Percentiles rank a stretch among this genome's conserved stretches.
These are phyloP conservation scores for Gonatopus flavifemur DNA, from an alignment of 1,140 invertebrate species.

Conservation along the genomic window DNA sequence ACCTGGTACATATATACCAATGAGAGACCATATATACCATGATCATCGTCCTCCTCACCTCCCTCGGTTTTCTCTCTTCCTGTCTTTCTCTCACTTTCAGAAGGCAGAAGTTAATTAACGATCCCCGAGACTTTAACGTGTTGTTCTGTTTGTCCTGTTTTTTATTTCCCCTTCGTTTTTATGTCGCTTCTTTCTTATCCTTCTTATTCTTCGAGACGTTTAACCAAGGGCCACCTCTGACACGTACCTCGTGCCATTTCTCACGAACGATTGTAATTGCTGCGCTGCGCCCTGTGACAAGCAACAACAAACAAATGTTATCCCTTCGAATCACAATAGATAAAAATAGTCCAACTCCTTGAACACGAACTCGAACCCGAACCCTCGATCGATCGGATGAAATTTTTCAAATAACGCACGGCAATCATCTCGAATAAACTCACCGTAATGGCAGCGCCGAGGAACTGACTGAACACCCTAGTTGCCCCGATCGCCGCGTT, in stretches of 20 bases:
- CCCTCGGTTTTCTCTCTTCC: too few relatives aligned
- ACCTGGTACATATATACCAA: too few relatives aligned
- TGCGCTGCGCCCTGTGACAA: slow-evolving; percentile 56
- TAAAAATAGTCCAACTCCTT: neutral
- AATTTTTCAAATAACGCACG: neutral
- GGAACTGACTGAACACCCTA: slow-evolving; percentile 71
- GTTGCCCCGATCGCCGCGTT: slow-evolving; percentile 72
- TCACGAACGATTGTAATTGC: slow-evolving; percentile 55
- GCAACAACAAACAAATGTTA: slow-evolving; percentile 5
- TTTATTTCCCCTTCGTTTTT: too few relatives aligned
- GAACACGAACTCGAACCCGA: too few relatives aligned
- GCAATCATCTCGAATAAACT: slow-evolving; percentile 14
- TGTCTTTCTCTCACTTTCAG: too few relatives aligned
- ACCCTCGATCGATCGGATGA: too few relatives aligned
- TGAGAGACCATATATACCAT: too few relatives aligned
- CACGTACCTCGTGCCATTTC: slow-evolving; percentile 47
- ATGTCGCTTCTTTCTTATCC: neutral
- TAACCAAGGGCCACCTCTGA: slow-evolving; percentile 30
- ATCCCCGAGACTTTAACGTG: too few relatives aligned
- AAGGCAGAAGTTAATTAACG: too few relatives aligned
- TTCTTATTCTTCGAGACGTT: slow-evolving; percentile 8
- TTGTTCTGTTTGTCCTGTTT: too few relatives aligned
- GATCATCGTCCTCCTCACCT: too few relatives aligned
- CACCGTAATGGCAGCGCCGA: slow-evolving; percentile 74
- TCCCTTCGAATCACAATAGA: slow-evolving; percentile 4